A percentile compares a stretch with the other conserved stretches of the same genome.
Conservation (phyloP, 2,113 vertebrate genomes). For the Catharus minimus region DNA sequence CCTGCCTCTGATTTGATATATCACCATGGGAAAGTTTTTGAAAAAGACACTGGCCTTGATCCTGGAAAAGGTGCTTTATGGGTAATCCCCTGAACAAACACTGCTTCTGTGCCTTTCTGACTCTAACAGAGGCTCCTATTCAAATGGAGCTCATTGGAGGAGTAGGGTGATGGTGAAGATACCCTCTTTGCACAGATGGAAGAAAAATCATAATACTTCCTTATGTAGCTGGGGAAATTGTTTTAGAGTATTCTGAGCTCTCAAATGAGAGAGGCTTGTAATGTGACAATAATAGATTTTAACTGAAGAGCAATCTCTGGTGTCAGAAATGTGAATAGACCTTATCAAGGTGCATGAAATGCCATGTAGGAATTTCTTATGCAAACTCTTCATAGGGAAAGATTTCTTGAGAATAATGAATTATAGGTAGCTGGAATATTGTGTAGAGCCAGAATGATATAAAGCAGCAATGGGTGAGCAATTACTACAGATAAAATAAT, state of each 20-base stretch:
- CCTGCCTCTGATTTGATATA: slow-evolving; percentile 63
- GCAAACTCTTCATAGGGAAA: not conserved
- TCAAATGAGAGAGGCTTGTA: slow-evolving; percentile 18
- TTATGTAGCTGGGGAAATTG: slow-evolving; percentile 17
- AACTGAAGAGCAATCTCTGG: slow-evolving; percentile 67
- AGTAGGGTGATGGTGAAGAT: slow-evolving; percentile 49
- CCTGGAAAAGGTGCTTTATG: slow-evolving; percentile 64
- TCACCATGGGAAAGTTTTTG: slow-evolving; percentile 64
- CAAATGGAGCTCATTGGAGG: slow-evolving; percentile 50
- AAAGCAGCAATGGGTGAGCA: not conserved
- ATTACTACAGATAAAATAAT: not conserved
- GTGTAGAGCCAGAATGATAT: not conserved
- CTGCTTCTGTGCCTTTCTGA: slow-evolving; percentile 55
- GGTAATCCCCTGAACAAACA: slow-evolving; percentile 65
- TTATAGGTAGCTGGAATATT: not conserved
- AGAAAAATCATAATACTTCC: slow-evolving; percentile 50
- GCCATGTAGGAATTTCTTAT: not conserved
- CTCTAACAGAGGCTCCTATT: slow-evolving; percentile 65
- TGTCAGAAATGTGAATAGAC: slow-evolving; percentile 56
- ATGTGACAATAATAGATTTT: slow-evolving; percentile 53
- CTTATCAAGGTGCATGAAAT: slow-evolving; percentile 40
- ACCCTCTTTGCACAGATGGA: slow-evolving; percentile 45
- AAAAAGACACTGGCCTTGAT: slow-evolving; percentile 65
- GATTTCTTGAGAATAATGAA: not conserved
- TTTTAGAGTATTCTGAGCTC: slow-evolving; percentile 27